Base-by-base conservation (phyloP, 1,140 invertebrate species). In the Lepidurus packardi region DNA sequence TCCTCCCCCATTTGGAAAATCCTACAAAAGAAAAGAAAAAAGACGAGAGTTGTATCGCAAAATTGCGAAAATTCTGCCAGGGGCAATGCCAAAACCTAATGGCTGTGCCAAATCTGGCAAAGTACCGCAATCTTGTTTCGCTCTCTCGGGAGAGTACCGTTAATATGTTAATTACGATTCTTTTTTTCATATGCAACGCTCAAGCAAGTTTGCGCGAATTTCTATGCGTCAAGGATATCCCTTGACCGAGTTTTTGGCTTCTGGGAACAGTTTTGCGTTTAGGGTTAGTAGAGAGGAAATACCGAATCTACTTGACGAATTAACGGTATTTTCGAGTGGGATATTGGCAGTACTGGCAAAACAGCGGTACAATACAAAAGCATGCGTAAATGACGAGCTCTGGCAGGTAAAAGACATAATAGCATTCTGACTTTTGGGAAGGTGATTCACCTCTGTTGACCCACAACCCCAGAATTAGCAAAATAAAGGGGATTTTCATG, bases 391-490 rank as follows among this genome's bases (percentile, higher is more conserved):
- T 65, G 16, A n/a, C 45, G 45, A 47, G 53, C 21, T 65, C 53
- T 7, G 21, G 53, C 53, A 65, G 53, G 53, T 65, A 65, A 13
- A 65, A 13, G 13, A 16, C 34, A 34, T 34, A 25, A 25, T 25
- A 34, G 34, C 34, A 4, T 34, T 34, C 34, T 34, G 13, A 13
- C 16, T 21, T 21, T 65, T 21, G 21, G 21, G 21, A 21, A 65
- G 53, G 53, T 65, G 53, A 65, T 65, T 65, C 53, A 65, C 53
- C 53, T 13, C 53, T 65, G 13, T 7, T 65, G 53, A 65, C 53
- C 53, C 13, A 65, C 16, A 65, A 65, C 53, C 53, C 53, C 53
- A 65, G 53, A 65, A 65, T 65, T 65, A 65, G 21, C 16, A 21
- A 65, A 65, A 65, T 65, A 65, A 7, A 7, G 21, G 53, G 53